Evolutionary conservation across 2,888 invertebrate species (phyloP), one percentile per base, ranked within the genome.

Genomic region (Siphonodentalium dalli): DNA sequence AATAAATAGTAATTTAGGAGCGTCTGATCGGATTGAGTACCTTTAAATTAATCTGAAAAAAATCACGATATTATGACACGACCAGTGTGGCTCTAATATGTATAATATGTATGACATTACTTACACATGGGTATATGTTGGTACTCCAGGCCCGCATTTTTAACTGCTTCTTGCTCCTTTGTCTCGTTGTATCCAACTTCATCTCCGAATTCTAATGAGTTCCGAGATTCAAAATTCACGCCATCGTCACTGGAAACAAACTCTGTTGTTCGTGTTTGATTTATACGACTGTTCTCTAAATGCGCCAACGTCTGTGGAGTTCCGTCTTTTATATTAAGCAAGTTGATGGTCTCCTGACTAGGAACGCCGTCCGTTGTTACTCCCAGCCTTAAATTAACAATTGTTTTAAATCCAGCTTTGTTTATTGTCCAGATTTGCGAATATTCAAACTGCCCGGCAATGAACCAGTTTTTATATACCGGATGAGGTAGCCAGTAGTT

Each of bases 401-500:
- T 57, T 0, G 63, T 54, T 45, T 68, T 69, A 48, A 69, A 71
- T 1, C 72, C 73, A 28, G 59, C 54, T 6, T 52, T 54, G 39
- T 69, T 65, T 4, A 74, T 26, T 13, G 60, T 56, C 21, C 61
- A 38, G 0, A 77, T 39, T 41, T 75, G 68, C 47, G 69, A 64
- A 37, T 58, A 49, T 26, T 65, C 50, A 3, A 77, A 69, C 57
- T 75, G 75, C n/a, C 77, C 77, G 15, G 66, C 66, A 2, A 61
- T 61, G 56, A 62, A 74, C 70, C 71, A 71, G 55, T 74, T 72
- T 44, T 61, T 64, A 31, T 67, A 63, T 8, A 74, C 65, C 8
- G 74, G 72, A 31, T 71, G 69, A 3, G 72, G 71, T n/a, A 65
- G 41, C 75, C 75, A 75, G 42, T 68, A 70, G 40, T 70, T 66